Base-by-base conservation (phyloP, 1,140 invertebrate genomes). In the Drosophila sp. region DNA sequence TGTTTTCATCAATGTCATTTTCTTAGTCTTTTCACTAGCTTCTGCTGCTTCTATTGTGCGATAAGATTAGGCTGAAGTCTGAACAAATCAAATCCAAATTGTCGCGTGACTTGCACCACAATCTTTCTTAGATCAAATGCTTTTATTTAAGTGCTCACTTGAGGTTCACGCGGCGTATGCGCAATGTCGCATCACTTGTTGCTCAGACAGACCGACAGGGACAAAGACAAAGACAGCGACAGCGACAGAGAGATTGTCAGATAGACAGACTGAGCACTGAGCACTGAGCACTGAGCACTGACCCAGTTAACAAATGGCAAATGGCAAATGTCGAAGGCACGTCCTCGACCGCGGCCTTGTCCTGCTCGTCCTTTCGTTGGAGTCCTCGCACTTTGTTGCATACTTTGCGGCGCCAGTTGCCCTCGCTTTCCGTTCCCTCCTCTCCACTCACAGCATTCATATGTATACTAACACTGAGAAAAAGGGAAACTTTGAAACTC, bases 41-140 rank as follows among this genome's bases (percentile, higher is more conserved):
- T 34, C 45, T 56, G 61, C n/a, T 40, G 16, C 18, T 48, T 34
- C 45, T 56, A 48, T 8, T 40, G 25, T 14, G 14, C 54, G 80
- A 83, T 83, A 83, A 83, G 80, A 83, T 83, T 84, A 73, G 11
- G 13, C 41, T 21, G 4, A 51, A 74, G 43, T 80, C 29, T 29
- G 21, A 54, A 77, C 53, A 69, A 78, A 74, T 81, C 58, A 70
- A 27, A 82, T 71, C 29, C 41, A 25, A 40, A 14, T 18, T 74
- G 80, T 84, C 80, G 73, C 80, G 80, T 84, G 80, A 84, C 80
- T 57, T 29, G 36, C 53, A 25, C 18, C 11, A 29, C 41, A 53
- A 16, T 36, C 34, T 62, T 48, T 48, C 58, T 43, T 54, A 45
- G 43, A 66, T 46, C 41, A 13, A 41, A 14, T 38, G 29, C 40